Conservation (phyloP, 2,797 vertebrate species). For the Lacerta bilineata region DNA sequence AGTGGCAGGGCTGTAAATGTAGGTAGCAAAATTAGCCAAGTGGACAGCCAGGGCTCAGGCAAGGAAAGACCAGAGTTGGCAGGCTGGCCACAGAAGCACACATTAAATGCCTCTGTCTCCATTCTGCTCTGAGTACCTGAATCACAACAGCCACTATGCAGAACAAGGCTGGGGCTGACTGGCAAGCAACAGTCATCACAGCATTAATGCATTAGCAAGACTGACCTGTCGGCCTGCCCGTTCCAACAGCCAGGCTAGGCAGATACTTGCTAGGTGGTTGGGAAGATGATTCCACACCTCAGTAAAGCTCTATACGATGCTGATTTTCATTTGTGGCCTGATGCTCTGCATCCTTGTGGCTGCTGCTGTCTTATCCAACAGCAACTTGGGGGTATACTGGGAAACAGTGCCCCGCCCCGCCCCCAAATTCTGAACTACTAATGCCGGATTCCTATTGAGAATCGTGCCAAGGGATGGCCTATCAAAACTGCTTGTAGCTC, state of each 20-base stretch:
- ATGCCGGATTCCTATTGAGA: conserved; percentile 49
- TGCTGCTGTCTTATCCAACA: background rate
- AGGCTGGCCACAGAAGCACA: background rate
- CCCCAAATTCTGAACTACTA: background rate
- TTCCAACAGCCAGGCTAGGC: background rate
- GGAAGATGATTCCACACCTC: background rate
- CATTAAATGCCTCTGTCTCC: background rate
- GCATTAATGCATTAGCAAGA: background rate
- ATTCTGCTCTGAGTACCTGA: background rate
- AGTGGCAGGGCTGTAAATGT: too few species aligned
- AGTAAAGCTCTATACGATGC: background rate
- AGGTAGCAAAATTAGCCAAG: background rate
- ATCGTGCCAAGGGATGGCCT: conserved; percentile 56
- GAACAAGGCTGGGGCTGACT: background rate
- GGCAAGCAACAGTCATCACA: background rate
- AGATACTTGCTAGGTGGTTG: background rate
- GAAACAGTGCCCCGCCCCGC: background rate
- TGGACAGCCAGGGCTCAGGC: too few species aligned
- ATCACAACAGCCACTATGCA: background rate
- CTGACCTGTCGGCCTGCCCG: background rate
- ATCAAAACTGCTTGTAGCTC: conserved; percentile 36
- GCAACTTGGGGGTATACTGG: background rate
- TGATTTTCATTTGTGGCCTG: background rate
- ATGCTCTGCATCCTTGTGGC: background rate
- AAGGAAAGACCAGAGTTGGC: background rate